phyloP scores from a whole-genome alignment of 2,797 vertebrate genomes.

The Bothrops alternatus region DNA sequence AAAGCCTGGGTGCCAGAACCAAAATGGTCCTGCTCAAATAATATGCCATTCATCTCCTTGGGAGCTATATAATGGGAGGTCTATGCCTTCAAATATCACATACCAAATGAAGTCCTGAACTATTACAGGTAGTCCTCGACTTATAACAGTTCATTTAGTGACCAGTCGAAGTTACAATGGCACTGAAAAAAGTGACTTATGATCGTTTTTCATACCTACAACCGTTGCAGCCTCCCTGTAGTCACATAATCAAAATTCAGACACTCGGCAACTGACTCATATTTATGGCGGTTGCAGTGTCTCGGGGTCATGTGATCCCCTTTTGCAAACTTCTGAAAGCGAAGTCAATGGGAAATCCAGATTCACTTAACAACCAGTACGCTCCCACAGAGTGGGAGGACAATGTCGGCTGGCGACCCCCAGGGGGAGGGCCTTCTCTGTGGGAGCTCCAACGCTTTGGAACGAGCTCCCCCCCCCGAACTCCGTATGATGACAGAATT shows the following conservation, averaged over 20 bases:
- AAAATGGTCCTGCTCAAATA: background rate
- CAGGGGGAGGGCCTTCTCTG: too few species aligned
- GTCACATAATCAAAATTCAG: background rate
- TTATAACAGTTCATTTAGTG: background rate
- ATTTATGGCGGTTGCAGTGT: background rate
- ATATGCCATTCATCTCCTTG: background rate
- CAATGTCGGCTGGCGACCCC: too few species aligned
- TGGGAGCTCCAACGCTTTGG: too few species aligned
- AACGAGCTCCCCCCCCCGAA: too few species aligned
- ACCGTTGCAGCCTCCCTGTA: background rate
- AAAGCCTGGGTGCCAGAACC: background rate
- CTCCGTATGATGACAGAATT: too few species aligned
- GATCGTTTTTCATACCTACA: background rate
- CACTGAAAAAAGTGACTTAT: background rate
- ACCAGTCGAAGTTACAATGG: background rate
- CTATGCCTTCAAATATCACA: background rate
- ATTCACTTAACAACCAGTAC: background rate
- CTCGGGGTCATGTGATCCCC: background rate
- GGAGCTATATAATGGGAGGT: background rate
- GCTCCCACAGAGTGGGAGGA: too few species aligned
- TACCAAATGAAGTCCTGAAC: background rate
- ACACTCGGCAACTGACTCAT: background rate
- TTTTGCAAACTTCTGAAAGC: background rate
- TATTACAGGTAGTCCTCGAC: background rate
- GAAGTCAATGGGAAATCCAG: background rate